Evolutionary conservation across 2,797 vertebrate genomes (phyloP).

Genomic region (Aldrovandia affinis): DNA sequence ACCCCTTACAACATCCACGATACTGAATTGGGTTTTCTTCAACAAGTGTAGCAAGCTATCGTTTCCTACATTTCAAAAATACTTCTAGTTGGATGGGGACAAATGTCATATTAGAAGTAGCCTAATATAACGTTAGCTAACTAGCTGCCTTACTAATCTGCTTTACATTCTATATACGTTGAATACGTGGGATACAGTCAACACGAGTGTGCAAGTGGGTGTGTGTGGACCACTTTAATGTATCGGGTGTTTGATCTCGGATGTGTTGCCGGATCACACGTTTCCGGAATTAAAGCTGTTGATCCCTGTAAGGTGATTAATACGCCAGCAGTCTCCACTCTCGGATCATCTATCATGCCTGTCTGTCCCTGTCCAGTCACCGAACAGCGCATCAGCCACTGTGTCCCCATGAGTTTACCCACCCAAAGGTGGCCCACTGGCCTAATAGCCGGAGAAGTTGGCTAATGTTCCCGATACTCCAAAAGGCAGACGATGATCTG

Average conservation of each 20-base stretch:
- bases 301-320: conserved; percentile 12
- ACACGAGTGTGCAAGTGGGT: not conserved
- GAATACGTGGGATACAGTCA: not conserved
- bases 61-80: not conserved
- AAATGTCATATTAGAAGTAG: not conserved
- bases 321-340: not conserved
- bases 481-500: too few relatives aligned
- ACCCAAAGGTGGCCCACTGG: not conserved
- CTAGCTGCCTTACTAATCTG: not conserved
- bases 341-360: conserved; percentile 9
- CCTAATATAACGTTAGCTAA: not conserved
- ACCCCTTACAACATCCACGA: not conserved
- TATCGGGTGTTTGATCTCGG: not conserved
- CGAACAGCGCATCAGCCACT: not conserved
- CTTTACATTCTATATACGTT: not conserved
- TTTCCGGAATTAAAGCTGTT: not conserved
- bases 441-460: not conserved
- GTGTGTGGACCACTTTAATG: conserved; percentile 1
- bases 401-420: not conserved
- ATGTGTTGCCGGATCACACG: not conserved
- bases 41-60: not conserved
- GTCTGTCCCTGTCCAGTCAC: not conserved
- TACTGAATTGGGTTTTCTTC: not conserved
- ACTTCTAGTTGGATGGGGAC: not conserved
- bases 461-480: not conserved